phyloP scores from a whole-genome alignment of 2,888 invertebrate species.

The Oithona nana region DNA sequence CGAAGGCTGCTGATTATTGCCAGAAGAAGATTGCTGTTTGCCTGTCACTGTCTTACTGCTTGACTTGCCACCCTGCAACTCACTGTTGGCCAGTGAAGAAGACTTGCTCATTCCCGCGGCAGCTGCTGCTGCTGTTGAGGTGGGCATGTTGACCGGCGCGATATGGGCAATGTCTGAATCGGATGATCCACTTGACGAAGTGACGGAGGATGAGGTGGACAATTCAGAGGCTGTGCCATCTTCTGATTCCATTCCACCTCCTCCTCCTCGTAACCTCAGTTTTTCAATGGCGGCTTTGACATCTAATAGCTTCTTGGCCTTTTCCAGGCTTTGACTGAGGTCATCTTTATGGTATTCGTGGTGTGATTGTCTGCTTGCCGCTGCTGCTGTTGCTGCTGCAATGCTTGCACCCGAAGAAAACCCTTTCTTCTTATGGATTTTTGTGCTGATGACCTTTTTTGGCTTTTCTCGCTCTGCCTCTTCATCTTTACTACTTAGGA shows the following conservation, averaged over 20 bases:
- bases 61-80: background rate
- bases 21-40: too few species aligned
- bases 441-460: background rate
- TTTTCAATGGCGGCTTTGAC: conserved; percentile 73
- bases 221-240: background rate
- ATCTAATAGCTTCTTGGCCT: conserved; percentile 41
- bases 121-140: background rate
- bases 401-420: background rate
- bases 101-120: too few species aligned
- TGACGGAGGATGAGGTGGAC: background rate
- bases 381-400: too few species aligned
- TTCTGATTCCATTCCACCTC: conserved; percentile 32
- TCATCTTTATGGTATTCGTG: conserved; percentile 21
- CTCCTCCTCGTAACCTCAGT: conserved; percentile 51
- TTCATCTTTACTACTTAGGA: conserved; percentile 8
- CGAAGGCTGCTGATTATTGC: conserved; percentile 47
- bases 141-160: background rate
- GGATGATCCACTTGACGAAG: background rate
- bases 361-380: background rate
- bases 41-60: background rate
- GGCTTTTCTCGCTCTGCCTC: background rate
- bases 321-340: conserved; percentile 22
- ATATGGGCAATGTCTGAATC: background rate
- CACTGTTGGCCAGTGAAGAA: too few species aligned
- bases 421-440: background rate